phyloP scores from a whole-genome alignment of 2,797 vertebrate genomes.

The Pipistrellus pygmaeus region DNA sequence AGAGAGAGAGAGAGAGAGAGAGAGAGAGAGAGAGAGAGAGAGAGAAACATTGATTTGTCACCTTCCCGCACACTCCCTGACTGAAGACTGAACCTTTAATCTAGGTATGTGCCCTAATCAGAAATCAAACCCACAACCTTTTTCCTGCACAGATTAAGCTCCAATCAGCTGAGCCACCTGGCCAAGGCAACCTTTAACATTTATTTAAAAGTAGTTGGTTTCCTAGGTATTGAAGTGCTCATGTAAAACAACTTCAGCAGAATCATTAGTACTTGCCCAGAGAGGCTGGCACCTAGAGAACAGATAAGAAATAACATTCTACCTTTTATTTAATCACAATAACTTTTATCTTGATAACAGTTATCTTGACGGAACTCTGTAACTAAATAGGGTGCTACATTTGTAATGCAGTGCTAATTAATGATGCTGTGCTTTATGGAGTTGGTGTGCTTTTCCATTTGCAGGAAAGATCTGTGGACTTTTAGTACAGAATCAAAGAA shows the following conservation, averaged over 20 bases:
- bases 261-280: not conserved
- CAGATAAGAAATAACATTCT: not conserved
- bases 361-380: not conserved
- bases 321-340: conserved; percentile 15
- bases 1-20: not conserved
- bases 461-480: not conserved
- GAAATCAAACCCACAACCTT: not conserved
- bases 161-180: not conserved
- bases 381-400: not conserved
- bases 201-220: not conserved
- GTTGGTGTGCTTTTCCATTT: not conserved
- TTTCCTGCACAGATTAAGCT: not conserved
- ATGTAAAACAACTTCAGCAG: not conserved
- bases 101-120: not conserved
- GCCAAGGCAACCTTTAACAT: not conserved
- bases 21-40: not conserved
- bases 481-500: not conserved
- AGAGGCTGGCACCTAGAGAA: conserved; percentile 8
- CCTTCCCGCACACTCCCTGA: not conserved
- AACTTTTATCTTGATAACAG: not conserved
- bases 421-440: not conserved
- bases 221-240: not conserved
- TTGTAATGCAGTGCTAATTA: not conserved
- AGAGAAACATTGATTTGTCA: not conserved
- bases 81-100: not conserved